Evolutionary conservation across 2,888 invertebrate species (phyloP).

Genomic region (Rhagophthalmus giganteus): DNA sequence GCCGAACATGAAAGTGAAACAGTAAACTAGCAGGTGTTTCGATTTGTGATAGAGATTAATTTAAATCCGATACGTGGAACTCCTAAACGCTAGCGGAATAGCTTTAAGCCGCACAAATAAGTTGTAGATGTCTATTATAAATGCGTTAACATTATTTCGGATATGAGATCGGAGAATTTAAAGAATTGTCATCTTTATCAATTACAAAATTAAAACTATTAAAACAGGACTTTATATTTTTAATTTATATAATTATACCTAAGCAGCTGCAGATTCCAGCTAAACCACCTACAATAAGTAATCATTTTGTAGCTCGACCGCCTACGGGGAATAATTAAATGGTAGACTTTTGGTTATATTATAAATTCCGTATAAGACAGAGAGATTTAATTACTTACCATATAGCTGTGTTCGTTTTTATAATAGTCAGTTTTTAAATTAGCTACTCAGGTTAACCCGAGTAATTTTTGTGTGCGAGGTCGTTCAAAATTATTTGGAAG

Average conservation of each 20-base stretch:
- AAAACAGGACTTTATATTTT: slow-evolving; percentile 3
- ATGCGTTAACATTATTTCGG: slow-evolving; percentile 21
- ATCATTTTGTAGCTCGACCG: slow-evolving; percentile 21
- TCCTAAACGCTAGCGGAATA: slow-evolving; percentile 1
- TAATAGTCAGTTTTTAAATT: background rate
- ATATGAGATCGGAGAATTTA: slow-evolving; percentile 22
- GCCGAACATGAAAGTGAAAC: background rate
- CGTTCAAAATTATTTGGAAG: too few relatives aligned
- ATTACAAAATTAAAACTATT: slow-evolving; percentile 29
- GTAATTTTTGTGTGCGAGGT: too few relatives aligned
- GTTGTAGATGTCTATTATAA: slow-evolving; percentile 20
- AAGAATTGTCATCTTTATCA: slow-evolving; percentile 29
- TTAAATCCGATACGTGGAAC: slow-evolving; percentile 7
- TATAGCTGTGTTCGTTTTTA: background rate
- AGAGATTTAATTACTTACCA: background rate
- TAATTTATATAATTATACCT: slow-evolving; percentile 30
- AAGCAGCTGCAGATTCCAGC: slow-evolving; percentile 26
- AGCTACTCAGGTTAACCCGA: background rate
- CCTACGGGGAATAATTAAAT: slow-evolving; percentile 18
- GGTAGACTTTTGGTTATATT: slow-evolving; percentile 11
- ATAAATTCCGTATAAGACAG: slow-evolving; percentile 2
- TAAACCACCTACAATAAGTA: slow-evolving; percentile 29
- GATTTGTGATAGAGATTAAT: background rate
- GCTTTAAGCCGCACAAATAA: slow-evolving; percentile 17
- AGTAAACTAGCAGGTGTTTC: background rate